Evolutionary conservation across 1,140 invertebrate species (phyloP), one percentile per base, ranked within the genome.

Genomic region (Microplitis demolitor): DNA sequence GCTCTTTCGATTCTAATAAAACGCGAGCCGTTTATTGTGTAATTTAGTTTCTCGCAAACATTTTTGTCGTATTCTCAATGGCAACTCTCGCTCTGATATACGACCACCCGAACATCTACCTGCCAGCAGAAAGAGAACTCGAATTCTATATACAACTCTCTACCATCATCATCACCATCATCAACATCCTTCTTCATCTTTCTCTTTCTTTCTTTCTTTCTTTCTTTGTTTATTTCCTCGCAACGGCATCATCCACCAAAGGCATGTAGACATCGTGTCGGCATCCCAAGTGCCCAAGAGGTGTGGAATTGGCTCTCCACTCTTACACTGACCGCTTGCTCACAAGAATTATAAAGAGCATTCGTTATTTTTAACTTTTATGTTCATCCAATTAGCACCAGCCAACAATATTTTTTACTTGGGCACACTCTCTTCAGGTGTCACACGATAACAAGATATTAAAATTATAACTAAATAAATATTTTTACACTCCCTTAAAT

Each of bases 191-290:
- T 71, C 54, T 53, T 31, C 31, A 35, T 64, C 54, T 54, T 16
- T 51, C n/a, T 62, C 11, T 54, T 72, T 16, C 33, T 51, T n/a
- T 14, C 53, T 58, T 39, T 60, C 58, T 34, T 16, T n/a, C 35
- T 24, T 54, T 56, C 50, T 64, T 60, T 54, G 58, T 60, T 73
- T n/a, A n/a, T n/a, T 14, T 31, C 31, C 64, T 24, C 24, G 24
- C 33, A 51, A 34, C 58, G 31, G 60, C n/a, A 24, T 51, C 31
- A 71, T 66, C 56, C 53, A 31, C 66, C 35, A 50, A 70, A 76
- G 54, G 35, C 75, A 45, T 74, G 75, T 76, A 74, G 66, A 74
- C 75, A 76, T 67, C 75, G 70, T 74, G 73, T 72, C 67, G 75
- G 75, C 60, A 76, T 76, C 66, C 73, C 60, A 75, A 54, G 9